Conservation (phyloP, 2,888 invertebrate genomes). For the Rotaria macrura region DNA sequence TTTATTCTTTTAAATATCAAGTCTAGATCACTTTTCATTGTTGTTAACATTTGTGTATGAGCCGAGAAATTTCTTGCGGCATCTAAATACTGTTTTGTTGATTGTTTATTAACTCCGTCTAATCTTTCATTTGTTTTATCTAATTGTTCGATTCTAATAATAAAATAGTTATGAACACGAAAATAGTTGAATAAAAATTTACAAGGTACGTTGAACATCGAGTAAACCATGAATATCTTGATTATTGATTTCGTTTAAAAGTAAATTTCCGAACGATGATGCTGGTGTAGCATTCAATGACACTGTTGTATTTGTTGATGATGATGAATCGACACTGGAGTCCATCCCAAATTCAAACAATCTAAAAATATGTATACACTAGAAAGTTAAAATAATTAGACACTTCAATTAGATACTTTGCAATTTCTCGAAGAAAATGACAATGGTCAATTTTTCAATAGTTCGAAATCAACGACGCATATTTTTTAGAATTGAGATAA, state of each 20-base stretch:
- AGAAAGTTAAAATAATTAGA: neutral
- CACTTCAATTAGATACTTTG: too few species aligned
- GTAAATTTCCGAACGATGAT: neutral
- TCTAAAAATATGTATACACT: neutral
- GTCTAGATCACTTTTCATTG: neutral
- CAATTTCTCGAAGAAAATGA: too few species aligned
- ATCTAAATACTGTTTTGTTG: neutral
- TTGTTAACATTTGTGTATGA: slow-evolving; percentile 16
- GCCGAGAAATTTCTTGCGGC: neutral
- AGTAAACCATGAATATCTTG: neutral
- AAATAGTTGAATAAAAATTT: neutral
- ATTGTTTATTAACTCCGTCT: neutral
- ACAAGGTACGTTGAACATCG: neutral
- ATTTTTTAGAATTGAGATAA: neutral
- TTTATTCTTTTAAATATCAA: neutral
- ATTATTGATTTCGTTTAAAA: slow-evolving; percentile 10
- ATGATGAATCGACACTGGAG: neutral
- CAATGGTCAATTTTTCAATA: too few species aligned
- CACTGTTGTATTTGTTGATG: neutral
- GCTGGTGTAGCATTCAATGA: neutral
- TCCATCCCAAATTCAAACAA: neutral
- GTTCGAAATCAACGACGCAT: too few species aligned
- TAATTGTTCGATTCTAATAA: neutral
- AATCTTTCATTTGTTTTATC: neutral
- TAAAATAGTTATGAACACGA: neutral